Evolutionary conservation across 2,888 invertebrate genomes (phyloP).

Genomic region (Tricholauxania praeusta): DNA sequence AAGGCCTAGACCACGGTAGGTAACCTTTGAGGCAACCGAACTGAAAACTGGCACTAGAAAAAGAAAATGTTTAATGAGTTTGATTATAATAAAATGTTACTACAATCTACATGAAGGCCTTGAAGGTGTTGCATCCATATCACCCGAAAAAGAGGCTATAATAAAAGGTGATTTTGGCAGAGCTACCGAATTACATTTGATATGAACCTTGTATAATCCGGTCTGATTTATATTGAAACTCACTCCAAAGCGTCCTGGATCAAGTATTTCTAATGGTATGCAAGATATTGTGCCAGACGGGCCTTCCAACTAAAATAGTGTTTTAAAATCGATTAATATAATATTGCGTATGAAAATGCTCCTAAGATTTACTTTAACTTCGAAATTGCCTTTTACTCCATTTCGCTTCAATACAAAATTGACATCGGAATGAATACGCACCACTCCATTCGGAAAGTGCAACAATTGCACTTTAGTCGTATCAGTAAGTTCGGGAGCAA

Average conservation of each 20-base stretch:
- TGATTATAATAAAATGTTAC: background rate
- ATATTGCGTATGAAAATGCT: background rate
- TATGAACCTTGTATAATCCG: slow-evolving; percentile 63
- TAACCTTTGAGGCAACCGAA: slow-evolving; percentile 62
- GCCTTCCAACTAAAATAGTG: slow-evolving; percentile 54
- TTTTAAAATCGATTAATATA: background rate
- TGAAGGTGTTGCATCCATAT: slow-evolving; percentile 35
- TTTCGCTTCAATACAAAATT: slow-evolving; percentile 62
- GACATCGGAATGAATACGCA: slow-evolving; percentile 55
- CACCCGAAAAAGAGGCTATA: slow-evolving; percentile 60
- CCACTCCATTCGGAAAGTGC: slow-evolving; percentile 64
- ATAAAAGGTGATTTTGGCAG: slow-evolving; percentile 63
- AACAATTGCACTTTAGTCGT: slow-evolving; percentile 60
- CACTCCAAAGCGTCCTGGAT: slow-evolving; percentile 62
- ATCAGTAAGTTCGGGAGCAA: slow-evolving; percentile 64
- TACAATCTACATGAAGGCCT: slow-evolving; percentile 46
- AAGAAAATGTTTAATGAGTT: background rate
- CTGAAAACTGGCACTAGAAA: slow-evolving; percentile 55
- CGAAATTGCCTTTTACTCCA: slow-evolving; percentile 65
- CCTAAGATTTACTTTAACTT: slow-evolving; percentile 55
- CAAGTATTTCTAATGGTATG: slow-evolving; percentile 55
- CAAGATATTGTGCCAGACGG: slow-evolving; percentile 55
- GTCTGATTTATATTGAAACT: slow-evolving; percentile 54
- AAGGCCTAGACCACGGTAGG: slow-evolving; percentile 59
- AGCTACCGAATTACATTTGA: slow-evolving; percentile 63